Percentiles rank a stretch among this genome's conserved stretches.
Conservation (phyloP, 2,888 invertebrate species). For the Drosophila aldrichi region DNA sequence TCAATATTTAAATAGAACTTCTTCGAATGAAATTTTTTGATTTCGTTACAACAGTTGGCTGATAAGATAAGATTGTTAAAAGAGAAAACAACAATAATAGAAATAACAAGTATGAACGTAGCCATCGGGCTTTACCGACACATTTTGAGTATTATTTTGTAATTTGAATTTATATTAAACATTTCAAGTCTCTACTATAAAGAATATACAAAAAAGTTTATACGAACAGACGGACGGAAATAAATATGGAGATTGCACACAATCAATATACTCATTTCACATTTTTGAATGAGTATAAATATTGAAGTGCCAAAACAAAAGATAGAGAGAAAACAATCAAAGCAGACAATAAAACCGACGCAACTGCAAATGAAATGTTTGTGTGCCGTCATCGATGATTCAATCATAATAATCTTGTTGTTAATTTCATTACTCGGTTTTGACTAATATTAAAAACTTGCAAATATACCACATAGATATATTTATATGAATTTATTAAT, state of each 20-base stretch:
- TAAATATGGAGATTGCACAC: too few species aligned
- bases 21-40: slow-evolving; percentile 42
- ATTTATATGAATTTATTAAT: background rate
- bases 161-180: too few species aligned
- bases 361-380: slow-evolving; percentile 34
- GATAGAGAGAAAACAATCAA: slow-evolving; percentile 45
- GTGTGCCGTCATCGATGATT: slow-evolving; percentile 72
- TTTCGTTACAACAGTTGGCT: slow-evolving; percentile 21
- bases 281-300: background rate
- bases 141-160: too few species aligned
- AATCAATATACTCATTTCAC: too few species aligned
- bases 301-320: slow-evolving; percentile 30
- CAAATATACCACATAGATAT: background rate
- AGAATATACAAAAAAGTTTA: too few species aligned
- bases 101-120: background rate
- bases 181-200: too few species aligned
- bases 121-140: too few species aligned
- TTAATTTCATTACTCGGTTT: slow-evolving; percentile 22
- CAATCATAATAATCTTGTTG: slow-evolving; percentile 48
- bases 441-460: slow-evolving; percentile 21
- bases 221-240: too few species aligned
- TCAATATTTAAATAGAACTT: slow-evolving; percentile 1
- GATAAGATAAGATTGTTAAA: slow-evolving; percentile 68
- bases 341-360: slow-evolving; percentile 28
- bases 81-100: slow-evolving; percentile 16